These are phyloP conservation scores for Hyposoter didymator DNA, from an alignment of 2,888 invertebrate genomes.

Conservation along the genomic window DNA sequence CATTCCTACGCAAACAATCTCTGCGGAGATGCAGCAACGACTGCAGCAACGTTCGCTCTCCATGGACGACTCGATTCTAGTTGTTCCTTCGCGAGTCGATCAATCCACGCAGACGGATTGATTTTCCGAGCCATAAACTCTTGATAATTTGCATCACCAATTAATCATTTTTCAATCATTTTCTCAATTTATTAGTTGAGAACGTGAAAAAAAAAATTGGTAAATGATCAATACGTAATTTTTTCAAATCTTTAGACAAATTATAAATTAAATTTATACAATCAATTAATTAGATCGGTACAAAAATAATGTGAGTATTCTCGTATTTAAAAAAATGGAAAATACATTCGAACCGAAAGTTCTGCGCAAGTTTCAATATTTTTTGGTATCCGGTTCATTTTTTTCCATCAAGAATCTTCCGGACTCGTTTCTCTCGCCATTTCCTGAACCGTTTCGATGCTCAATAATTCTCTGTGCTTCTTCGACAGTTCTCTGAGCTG, in stretches of 20 bases:
- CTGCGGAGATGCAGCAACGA: constrained; percentile 79
- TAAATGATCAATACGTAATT: background rate
- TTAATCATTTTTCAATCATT: background rate
- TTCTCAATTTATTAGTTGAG: constrained; percentile 4
- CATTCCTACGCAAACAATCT: constrained; percentile 74
- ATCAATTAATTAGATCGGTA: background rate
- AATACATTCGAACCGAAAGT: background rate
- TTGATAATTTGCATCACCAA: background rate
- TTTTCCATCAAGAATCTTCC: constrained; percentile 14
- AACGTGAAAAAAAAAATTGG: background rate
- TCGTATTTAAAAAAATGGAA: constrained; percentile 15
- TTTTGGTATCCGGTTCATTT: background rate
- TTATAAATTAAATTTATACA: background rate
- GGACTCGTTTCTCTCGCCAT: constrained; percentile 37
- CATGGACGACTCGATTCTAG: constrained; percentile 77
- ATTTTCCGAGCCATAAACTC: constrained; percentile 9
- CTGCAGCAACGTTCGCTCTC: constrained; percentile 80
- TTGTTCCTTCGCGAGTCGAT: constrained; percentile 79
- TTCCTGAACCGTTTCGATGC: constrained; percentile 66
- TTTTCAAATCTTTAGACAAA: background rate
- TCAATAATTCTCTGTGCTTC: constrained; percentile 69
- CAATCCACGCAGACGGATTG: constrained; percentile 77
- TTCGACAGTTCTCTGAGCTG: constrained; percentile 54
- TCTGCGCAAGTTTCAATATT: background rate
- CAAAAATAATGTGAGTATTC: background rate